Evolutionary conservation across 2,797 vertebrate genomes (phyloP), one percentile per base, ranked within the genome.

Genomic region (Stomatorhinus walkeri): DNA sequence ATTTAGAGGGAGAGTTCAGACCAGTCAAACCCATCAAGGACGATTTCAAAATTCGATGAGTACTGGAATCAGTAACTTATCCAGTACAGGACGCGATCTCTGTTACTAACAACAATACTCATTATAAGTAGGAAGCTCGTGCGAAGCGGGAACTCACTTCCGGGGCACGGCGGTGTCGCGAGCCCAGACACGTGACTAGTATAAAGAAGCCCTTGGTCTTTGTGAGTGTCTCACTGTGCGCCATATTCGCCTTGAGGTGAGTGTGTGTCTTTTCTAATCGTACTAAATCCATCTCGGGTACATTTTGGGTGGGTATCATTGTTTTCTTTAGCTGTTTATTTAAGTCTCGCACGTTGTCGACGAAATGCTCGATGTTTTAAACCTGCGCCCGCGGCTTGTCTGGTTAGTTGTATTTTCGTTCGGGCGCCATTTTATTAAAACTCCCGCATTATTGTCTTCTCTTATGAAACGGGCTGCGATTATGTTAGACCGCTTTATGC

Each of bases 131-230:
- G 83, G 64, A 51, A 85, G 24, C 48, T 4, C 83, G 14, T 19
- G 48, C 4, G 10, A 49, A 12, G 43, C 19, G 56, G 9, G 10
- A 68, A 19, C 12, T 14, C 36, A 61, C 86, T 68, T 87, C 86
- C 86, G 86, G 86, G 86, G 19, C 86, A 52, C 56, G 56, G 9
- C 9, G 56, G 85, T 12, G 19, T 87, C 32, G 19, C 14, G 28
- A n/a, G 8, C 9, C 7, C 7, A 9, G 59, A 32, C 54, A 87
- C 56, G 86, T 87, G 86, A 68, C 59, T 40, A 28, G 54, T 87
- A 87, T 87, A 87, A 87, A 87, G 51, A 22, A 19, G 54, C 56
- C 22, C 14, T 43, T 22, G 16, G 86, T 68, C 86, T 64, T 87
- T 87, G 54, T 64, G 56, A 6, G 54, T 1, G 5, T 48, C 86